Percentiles rank a stretch among this genome's conserved stretches.
phyloP scores from a whole-genome alignment of 2,797 vertebrate genomes.

The Microchirus variegatus region DNA sequence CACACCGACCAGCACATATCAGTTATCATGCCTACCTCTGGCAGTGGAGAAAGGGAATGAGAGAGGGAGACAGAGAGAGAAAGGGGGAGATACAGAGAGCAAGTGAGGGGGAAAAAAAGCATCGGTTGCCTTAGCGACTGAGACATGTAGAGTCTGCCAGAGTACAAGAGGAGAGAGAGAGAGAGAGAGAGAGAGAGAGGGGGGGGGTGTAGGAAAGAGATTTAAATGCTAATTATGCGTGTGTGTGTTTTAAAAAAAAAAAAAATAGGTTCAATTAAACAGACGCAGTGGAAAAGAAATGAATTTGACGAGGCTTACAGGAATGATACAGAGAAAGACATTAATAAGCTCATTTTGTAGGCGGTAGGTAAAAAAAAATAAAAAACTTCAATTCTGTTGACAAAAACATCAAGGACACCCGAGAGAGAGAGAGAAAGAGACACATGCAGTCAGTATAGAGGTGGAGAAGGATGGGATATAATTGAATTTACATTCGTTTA shows the following conservation, averaged over 20 bases:
- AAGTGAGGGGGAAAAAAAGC: constrained; percentile 78
- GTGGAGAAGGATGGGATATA: constrained; percentile 34
- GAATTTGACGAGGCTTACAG: constrained; percentile 74
- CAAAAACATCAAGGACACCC: constrained; percentile 59
- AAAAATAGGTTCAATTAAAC: constrained; percentile 77
- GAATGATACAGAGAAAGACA: constrained; percentile 58
- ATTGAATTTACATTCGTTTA: constrained; percentile 78
- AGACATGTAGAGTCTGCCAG: constrained; percentile 79
- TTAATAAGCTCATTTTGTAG: constrained; percentile 66
- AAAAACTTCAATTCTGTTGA: constrained; percentile 67
- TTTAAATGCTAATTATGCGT: constrained; percentile 85
- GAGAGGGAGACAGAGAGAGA: constrained; percentile 75
- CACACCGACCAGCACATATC: constrained; percentile 74
- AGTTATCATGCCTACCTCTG: constrained; percentile 85
- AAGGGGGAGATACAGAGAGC: constrained; percentile 72
- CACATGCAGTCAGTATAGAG: constrained; percentile 29
- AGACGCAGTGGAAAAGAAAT: constrained; percentile 65
- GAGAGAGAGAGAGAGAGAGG: constrained; percentile 6
- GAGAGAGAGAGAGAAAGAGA: constrained; percentile 48
- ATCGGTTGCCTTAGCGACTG: constrained; percentile 88
- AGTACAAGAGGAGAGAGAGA: constrained; percentile 63
- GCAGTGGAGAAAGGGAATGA: constrained; percentile 83
- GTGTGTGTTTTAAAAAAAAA: constrained; percentile 50
- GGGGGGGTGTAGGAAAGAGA: constrained; percentile 66
- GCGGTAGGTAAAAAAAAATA: constrained; percentile 23